Evolutionary conservation across 2,797 vertebrate species (phyloP).

Genomic region (Mormyrus proboscirostris): DNA sequence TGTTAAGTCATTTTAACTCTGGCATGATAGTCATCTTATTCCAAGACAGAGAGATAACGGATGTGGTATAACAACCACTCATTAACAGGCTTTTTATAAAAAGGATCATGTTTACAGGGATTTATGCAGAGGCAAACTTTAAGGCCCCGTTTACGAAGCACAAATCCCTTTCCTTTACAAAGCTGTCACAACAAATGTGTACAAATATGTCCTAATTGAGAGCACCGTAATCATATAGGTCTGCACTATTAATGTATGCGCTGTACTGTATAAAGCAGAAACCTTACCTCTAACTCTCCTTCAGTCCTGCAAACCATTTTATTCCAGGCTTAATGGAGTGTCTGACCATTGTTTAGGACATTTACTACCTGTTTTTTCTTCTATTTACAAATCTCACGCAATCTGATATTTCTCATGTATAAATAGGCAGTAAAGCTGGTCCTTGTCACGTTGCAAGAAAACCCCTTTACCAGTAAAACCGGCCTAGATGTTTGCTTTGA

Average conservation of each 20-base stretch:
- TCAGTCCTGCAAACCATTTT: neutral
- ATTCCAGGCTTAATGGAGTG: neutral
- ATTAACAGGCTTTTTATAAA: neutral
- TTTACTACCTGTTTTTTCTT: neutral
- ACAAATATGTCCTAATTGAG: neutral
- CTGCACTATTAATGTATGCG: neutral
- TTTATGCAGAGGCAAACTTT: neutral
- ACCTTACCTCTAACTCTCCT: neutral
- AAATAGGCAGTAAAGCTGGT: neutral
- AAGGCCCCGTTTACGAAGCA: neutral
- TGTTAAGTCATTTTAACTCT: neutral
- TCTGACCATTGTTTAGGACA: neutral
- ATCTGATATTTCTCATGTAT: constrained; percentile 2
- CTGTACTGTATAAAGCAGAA: neutral
- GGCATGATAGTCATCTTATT: neutral
- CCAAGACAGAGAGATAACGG: neutral
- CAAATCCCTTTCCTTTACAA: neutral
- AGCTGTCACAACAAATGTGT: neutral
- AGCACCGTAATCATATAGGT: neutral
- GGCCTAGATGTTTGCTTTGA: neutral
- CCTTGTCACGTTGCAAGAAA: neutral
- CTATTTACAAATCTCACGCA: neutral
- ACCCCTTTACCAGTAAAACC: neutral
- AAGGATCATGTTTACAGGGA: neutral
- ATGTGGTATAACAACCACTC: neutral